Conservation (phyloP, 1,140 invertebrate species). For the Danaus melanippus region DNA sequence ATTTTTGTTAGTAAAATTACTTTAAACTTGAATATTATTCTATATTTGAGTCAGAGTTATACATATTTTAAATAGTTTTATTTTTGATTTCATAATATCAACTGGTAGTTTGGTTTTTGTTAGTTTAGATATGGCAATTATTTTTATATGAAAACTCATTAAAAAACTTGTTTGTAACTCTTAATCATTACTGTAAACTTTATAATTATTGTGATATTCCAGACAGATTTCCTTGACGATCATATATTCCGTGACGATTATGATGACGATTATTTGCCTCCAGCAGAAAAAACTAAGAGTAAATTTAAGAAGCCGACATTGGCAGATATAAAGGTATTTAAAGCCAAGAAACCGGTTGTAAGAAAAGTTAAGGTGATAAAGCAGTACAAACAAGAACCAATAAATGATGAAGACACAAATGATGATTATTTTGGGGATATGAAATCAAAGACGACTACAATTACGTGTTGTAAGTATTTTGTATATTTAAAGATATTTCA, state of each 20-base stretch:
- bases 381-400: constrained; percentile 33
- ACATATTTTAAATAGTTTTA: too few relatives aligned
- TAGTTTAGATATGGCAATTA: too few relatives aligned
- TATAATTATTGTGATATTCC: constrained; percentile 18
- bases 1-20: too few relatives aligned
- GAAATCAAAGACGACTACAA: constrained; percentile 35
- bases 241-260: constrained; percentile 56
- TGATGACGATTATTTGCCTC: constrained; percentile 59
- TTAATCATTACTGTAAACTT: too few relatives aligned
- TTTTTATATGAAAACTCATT: too few relatives aligned
- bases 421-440: constrained; percentile 21
- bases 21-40: too few relatives aligned
- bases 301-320: constrained; percentile 62
- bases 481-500: constrained; percentile 4
- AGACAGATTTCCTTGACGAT: constrained; percentile 56
- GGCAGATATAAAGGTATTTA: constrained; percentile 45
- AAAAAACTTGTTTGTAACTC: too few relatives aligned
- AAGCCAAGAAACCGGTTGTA: constrained; percentile 43
- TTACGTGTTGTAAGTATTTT: constrained; percentile 58
- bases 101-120: too few relatives aligned
- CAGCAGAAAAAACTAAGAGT: constrained; percentile 41
- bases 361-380: constrained; percentile 50
- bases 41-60: too few relatives aligned
- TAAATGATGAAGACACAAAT: constrained; percentile 21
- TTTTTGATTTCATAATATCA: too few relatives aligned